These are phyloP conservation scores for Hylyphantes graminicola DNA, from an alignment of 1,140 invertebrate genomes.

Conservation along the genomic window DNA sequence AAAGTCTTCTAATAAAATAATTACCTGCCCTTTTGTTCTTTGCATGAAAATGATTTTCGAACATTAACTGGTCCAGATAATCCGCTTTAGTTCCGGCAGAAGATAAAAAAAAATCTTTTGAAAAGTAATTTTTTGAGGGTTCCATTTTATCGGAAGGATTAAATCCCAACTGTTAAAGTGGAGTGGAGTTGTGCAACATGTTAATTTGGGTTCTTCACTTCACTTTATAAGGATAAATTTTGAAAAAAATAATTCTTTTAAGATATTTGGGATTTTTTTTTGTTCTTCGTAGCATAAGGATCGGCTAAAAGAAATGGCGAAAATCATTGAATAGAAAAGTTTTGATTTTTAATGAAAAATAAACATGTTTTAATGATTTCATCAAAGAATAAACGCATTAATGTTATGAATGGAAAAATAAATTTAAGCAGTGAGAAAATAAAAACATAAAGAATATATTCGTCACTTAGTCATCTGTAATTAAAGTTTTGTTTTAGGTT, in stretches of 20 bases:
- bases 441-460: no score
- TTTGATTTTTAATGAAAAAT: no score
- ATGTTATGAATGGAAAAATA: no score
- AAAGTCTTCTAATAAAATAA: conserved; percentile 45
- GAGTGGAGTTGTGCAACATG: conserved; percentile 8
- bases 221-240: conserved; percentile 1
- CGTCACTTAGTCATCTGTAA: no score
- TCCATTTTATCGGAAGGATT: conserved; percentile 25
- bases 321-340: no score
- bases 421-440: no score
- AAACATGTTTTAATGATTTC: no score
- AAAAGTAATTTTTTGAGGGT: conserved; percentile 28
- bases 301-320: no score
- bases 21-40: conserved; percentile 31
- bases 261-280: no score
- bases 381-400: no score
- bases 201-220: conserved; percentile 38
- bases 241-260: background rate
- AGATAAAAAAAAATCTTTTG: background rate
- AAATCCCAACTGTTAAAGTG: background rate
- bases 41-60: conserved; percentile 45
- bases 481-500: no score
- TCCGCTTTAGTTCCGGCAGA: conserved; percentile 15
- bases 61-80: conserved; percentile 41
- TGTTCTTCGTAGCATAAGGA: no score